Evolutionary conservation across 2,888 invertebrate genomes (phyloP), one percentile per base, ranked within the genome.

Genomic region (Leucophora obtusa): DNA sequence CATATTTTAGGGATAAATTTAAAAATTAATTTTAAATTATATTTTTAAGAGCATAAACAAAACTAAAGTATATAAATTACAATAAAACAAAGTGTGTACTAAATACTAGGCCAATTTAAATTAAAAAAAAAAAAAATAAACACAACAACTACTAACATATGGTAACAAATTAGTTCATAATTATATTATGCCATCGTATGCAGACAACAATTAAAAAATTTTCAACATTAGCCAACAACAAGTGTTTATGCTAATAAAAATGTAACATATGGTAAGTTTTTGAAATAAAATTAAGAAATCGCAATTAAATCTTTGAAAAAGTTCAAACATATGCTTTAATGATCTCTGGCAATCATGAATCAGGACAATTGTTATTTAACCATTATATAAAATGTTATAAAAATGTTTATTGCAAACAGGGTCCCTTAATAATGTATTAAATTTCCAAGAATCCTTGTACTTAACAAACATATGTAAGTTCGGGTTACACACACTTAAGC

Each of bases 261-360:
- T 51, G 51, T 72, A 80, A 69, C 80, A 80, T 80, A 80, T 80
- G 80, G 80, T 80, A 72, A 80, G 80, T 80, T 75, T 33, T 14
- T 38, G 38, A 38, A 38, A 3, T 38, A 38, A 4, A 28, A 28
- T 28, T 28, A 7, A 3, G 28, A 4, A 28, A 28, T 28, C 10
- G 10, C 14, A 38, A 38, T 28, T 28, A 11, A 38, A 11, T 38
- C 28, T 38, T 38, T 38, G 11, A 38, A 11, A 38, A n/a, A n/a
- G n/a, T 47, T n/a, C 15, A 47, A 47, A n/a, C n/a, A 47, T 47
- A 47, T 47, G n/a, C n/a, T 47, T 11, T 38, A 11, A 6, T 38
- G 10, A 38, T 11, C 14, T 38, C 38, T n/a, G 2, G 0, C 28
- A 28, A 28, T 47, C 43, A 47, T 47, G 28, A n/a, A 47, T 3